Percentiles rank a stretch among this genome's conserved stretches.
phyloP scores from a whole-genome alignment of 2,888 invertebrate genomes.

The Sphaeridia pumilis region DNA sequence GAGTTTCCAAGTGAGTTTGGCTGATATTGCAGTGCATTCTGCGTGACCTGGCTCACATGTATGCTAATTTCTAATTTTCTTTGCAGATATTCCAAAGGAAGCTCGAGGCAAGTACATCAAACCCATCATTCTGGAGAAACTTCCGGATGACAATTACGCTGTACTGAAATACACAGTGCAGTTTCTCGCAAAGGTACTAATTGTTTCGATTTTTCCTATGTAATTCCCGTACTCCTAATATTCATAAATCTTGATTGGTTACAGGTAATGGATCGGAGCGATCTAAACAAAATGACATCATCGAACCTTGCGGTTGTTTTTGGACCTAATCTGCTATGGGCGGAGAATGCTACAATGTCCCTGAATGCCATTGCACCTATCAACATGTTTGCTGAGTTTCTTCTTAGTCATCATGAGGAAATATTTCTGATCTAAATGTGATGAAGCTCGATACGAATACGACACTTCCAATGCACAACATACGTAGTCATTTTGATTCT shows the following conservation, averaged over 20 bases:
- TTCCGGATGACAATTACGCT: conserved; percentile 87
- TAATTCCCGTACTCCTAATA: too few relatives aligned
- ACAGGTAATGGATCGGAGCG: conserved; percentile 81
- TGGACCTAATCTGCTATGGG: conserved; percentile 90
- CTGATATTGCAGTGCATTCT: conserved; percentile 44
- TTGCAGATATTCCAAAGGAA: conserved; percentile 61
- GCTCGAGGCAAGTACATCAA: conserved; percentile 74
- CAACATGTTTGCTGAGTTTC: conserved; percentile 82
- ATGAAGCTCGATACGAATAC: too few relatives aligned
- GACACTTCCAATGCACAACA: too few relatives aligned
- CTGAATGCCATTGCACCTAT: conserved; percentile 81
- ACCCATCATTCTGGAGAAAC: conserved; percentile 73
- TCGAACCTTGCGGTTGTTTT: conserved; percentile 95
- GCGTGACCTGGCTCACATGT: background rate
- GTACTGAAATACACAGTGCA: conserved; percentile 82
- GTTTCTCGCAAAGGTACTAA: conserved; percentile 74
- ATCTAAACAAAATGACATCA: conserved; percentile 92
- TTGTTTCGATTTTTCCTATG: too few relatives aligned
- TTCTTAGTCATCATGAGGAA: conserved; percentile 73
- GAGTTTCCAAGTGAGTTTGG: conserved; percentile 72
- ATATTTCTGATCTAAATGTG: conserved; percentile 55
- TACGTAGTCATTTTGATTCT: too few relatives aligned
- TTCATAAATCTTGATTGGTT: too few relatives aligned
- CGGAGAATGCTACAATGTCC: conserved; percentile 72
- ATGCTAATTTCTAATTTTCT: background rate